phyloP scores from a whole-genome alignment of 1,140 invertebrate genomes.

The Drosophila melanica region DNA sequence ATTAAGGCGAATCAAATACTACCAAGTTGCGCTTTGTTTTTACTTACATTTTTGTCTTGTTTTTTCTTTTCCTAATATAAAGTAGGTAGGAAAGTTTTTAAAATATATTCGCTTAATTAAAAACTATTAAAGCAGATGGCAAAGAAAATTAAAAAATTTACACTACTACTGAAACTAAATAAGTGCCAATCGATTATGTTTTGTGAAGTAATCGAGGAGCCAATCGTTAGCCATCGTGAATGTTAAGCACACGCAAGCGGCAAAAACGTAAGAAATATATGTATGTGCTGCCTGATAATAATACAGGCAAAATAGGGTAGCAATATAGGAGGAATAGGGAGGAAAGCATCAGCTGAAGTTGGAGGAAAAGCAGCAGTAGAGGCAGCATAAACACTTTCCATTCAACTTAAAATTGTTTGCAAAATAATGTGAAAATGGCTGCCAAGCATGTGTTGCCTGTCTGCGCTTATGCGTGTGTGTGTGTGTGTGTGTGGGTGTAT shows the following conservation, averaged over 20 bases:
- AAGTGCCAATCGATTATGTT: background rate
- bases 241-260: no score
- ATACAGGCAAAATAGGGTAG: slow-evolving; percentile 77
- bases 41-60: no score
- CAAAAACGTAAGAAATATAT: slow-evolving; percentile 30
- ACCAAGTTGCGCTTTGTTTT: no score
- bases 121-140: no score
- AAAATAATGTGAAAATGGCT: slow-evolving; percentile 82
- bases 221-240: background rate
- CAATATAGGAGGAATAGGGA: slow-evolving; percentile 60
- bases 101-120: no score
- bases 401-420: slow-evolving; percentile 82
- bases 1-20: no score
- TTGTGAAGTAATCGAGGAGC: no score
- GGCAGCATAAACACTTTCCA: slow-evolving; percentile 78
- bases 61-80: no score
- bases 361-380: slow-evolving; percentile 35
- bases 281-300: slow-evolving; percentile 45
- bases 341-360: slow-evolving; percentile 19
- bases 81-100: no score
- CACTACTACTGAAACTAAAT: no score
- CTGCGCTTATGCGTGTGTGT: slow-evolving; percentile 3
- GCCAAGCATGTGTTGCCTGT: slow-evolving; percentile 76
- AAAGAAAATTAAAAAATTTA: no score
- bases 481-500: slow-evolving; percentile 9